Evolutionary conservation across 2,113 vertebrate species (phyloP).

Genomic region (Motacilla tschutschensis): DNA sequence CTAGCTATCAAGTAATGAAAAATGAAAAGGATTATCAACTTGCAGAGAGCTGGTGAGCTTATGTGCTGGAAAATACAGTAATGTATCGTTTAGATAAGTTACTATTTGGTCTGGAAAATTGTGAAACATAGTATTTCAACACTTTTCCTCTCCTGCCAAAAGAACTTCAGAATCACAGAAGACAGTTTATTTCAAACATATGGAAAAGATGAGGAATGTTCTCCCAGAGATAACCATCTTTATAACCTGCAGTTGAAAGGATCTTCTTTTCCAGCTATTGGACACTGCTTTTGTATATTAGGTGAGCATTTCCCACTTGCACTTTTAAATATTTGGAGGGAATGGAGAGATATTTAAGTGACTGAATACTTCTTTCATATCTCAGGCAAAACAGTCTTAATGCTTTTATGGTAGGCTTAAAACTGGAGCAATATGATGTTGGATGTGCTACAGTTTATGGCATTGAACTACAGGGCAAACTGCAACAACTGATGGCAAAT

Average conservation of each 20-base stretch:
- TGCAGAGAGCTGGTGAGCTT: background rate
- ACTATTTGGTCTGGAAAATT: constrained; percentile 51
- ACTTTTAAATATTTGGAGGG: background rate
- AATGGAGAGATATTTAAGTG: background rate
- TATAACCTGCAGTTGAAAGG: constrained; percentile 24
- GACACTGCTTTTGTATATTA: background rate
- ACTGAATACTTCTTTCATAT: background rate
- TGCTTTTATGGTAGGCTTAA: background rate
- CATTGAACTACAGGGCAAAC: background rate
- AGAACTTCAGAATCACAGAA: constrained; percentile 15
- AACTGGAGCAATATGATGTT: background rate
- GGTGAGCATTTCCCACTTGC: constrained; percentile 6
- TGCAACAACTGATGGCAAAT: background rate
- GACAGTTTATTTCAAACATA: constrained; percentile 32
- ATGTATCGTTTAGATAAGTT: constrained; percentile 3
- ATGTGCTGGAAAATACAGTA: background rate
- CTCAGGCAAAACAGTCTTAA: background rate
- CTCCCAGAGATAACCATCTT: constrained; percentile 24
- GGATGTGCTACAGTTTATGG: background rate
- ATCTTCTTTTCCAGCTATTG: constrained; percentile 22
- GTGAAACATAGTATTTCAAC: constrained; percentile 56
- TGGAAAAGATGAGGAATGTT: constrained; percentile 38
- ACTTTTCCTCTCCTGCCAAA: constrained; percentile 41
- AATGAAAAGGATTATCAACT: background rate
- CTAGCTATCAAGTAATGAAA: constrained; percentile 7